Evolutionary conservation across 1,140 invertebrate species (phyloP).

Genomic region (Calliopsis andreniformis): DNA sequence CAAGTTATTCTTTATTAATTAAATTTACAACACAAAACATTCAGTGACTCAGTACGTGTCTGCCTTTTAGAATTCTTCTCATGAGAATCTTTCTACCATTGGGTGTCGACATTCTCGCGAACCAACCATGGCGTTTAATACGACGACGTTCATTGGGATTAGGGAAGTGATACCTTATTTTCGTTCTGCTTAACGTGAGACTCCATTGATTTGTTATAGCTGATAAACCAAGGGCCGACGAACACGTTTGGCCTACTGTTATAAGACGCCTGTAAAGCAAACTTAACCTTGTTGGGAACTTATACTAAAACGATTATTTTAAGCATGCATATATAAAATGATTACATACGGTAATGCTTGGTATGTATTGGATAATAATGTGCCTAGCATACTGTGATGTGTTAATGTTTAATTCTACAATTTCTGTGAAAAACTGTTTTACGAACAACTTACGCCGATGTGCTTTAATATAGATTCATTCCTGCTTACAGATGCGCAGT

Average conservation of each 20-base stretch:
- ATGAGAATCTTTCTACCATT: conserved; percentile 86
- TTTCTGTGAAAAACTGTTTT: too few species aligned
- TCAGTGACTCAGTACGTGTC: conserved; percentile 87
- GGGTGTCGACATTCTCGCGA: conserved; percentile 85
- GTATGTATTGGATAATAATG: conserved; percentile 30
- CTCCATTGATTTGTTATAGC: conserved; percentile 47
- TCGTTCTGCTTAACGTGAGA: conserved; percentile 75
- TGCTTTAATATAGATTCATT: too few species aligned
- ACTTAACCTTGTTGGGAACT: not conserved
- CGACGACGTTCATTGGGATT: conserved; percentile 87
- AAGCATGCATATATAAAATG: not conserved
- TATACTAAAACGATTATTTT: not conserved
- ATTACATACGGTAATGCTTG: conserved; percentile 49
- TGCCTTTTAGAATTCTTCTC: conserved; percentile 88
- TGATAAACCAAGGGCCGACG: not conserved
- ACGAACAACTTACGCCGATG: too few species aligned
- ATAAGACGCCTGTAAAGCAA: conserved; percentile 1
- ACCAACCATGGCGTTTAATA: conserved; percentile 87
- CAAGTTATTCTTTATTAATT: too few species aligned
- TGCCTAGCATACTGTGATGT: conserved; percentile 36
- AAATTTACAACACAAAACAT: too few species aligned
- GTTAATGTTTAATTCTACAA: not conserved
- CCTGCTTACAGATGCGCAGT: too few species aligned
- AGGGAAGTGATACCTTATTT: conserved; percentile 87
- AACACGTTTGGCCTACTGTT: not conserved